Conservation (phyloP, 1,140 invertebrate genomes). For the Ooceraea biroi region DNA sequence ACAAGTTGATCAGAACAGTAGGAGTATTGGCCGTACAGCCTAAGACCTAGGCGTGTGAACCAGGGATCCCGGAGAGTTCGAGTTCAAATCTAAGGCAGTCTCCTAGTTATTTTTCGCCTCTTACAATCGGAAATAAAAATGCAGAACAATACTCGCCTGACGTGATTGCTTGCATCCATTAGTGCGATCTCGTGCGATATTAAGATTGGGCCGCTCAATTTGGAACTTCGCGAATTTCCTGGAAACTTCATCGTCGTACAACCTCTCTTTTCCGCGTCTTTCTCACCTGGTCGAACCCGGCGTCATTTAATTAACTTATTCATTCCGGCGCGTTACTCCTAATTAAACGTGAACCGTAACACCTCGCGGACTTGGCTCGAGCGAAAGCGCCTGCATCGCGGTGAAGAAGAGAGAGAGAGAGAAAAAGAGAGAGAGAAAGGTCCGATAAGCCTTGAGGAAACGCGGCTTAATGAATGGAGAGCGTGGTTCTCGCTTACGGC, state of each 20-base stretch:
- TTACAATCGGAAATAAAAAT: constrained; percentile 3
- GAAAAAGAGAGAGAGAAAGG: constrained; percentile 48
- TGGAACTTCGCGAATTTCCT: constrained; percentile 24
- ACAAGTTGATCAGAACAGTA: too few relatives aligned
- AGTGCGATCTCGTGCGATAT: constrained; percentile 3
- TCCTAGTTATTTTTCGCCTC: too few relatives aligned
- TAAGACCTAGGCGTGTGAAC: too few relatives aligned
- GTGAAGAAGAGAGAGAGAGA: constrained; percentile 37
- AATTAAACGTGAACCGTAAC: constrained; percentile 85
- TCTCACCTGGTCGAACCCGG: constrained; percentile 11
- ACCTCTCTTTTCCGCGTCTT: constrained; percentile 31
- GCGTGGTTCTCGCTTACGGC: constrained; percentile 64
- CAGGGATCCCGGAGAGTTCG: too few relatives aligned
- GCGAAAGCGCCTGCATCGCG: constrained; percentile 74
- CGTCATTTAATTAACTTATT: constrained; percentile 84
- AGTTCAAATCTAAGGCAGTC: too few relatives aligned
- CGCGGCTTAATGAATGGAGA: constrained; percentile 83
- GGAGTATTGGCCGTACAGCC: too few relatives aligned
- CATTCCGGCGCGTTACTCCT: constrained; percentile 80
- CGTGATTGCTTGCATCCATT: not conserved
- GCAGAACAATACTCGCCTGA: too few relatives aligned
- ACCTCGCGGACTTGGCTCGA: constrained; percentile 77
- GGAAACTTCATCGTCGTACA: not conserved
- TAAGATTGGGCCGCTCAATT: constrained; percentile 22
- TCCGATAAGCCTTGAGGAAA: constrained; percentile 80